Percentiles rank a stretch among this genome's conserved stretches.
These are phyloP conservation scores for Euphydryas editha DNA, from an alignment of 2,888 invertebrate species.

Conservation along the genomic window DNA sequence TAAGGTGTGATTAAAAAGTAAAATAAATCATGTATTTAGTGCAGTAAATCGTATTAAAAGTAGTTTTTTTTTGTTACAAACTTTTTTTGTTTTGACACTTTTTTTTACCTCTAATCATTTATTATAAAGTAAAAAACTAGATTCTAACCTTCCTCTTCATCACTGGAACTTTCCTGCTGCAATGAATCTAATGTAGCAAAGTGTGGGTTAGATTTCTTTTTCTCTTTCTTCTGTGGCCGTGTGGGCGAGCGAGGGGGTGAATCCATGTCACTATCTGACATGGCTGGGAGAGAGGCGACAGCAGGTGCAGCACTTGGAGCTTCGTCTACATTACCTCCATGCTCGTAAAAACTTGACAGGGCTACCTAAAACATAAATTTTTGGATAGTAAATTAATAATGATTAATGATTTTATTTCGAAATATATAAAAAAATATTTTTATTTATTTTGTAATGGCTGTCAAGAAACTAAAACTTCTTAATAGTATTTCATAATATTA, in stretches of 20 bases:
- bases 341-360: constrained; percentile 91
- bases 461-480: too few species aligned
- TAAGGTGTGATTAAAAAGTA: too few species aligned
- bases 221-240: constrained; percentile 65
- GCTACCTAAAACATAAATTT: constrained; percentile 86
- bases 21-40: too few species aligned
- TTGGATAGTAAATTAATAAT: too few species aligned
- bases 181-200: constrained; percentile 85
- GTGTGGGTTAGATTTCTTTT: constrained; percentile 70
- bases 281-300: constrained; percentile 55
- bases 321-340: constrained; percentile 84
- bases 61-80: too few species aligned
- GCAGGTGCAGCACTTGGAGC: constrained; percentile 54
- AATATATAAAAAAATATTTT: too few species aligned
- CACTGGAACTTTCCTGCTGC: constrained; percentile 83
- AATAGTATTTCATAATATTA: too few species aligned
- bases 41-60: too few species aligned
- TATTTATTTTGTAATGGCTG: too few species aligned
- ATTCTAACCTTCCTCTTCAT: constrained; percentile 84
- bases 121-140: background rate
- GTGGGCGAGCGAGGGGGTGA: constrained; percentile 68
- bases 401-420: too few species aligned
- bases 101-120: background rate
- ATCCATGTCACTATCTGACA: constrained; percentile 74
- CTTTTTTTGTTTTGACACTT: too few species aligned